Evolutionary conservation across 2,113 vertebrate species (phyloP).

Genomic region (Microcebus tavaratra): DNA sequence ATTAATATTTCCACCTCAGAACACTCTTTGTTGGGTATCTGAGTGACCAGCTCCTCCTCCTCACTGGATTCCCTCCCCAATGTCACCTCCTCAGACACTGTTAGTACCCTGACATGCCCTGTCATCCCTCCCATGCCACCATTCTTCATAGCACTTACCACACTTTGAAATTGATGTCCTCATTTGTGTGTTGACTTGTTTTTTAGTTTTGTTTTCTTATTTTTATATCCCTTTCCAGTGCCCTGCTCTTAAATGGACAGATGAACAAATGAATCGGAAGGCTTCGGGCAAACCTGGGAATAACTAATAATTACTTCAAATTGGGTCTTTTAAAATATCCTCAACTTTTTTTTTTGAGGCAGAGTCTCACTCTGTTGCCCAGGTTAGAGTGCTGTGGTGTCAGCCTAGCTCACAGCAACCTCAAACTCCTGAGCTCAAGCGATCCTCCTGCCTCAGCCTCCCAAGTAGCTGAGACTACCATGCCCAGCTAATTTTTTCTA

Average conservation of each 20-base stretch:
- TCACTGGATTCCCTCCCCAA: neutral
- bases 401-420: too few species aligned
- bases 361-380: too few species aligned
- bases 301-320: constrained; percentile 47
- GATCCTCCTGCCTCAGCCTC: too few species aligned
- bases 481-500: too few species aligned
- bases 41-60: neutral
- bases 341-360: neutral
- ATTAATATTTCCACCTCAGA: neutral
- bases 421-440: too few species aligned
- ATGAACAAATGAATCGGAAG: neutral
- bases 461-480: too few species aligned
- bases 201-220: too few species aligned
- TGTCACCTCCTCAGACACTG: neutral
- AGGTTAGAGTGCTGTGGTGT: too few species aligned
- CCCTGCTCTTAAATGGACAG: neutral
- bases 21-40: neutral
- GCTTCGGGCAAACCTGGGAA: neutral
- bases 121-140: accelerated
- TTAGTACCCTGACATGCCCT: neutral
- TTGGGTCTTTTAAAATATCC: constrained; percentile 20
- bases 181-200: neutral
- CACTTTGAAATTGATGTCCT: neutral
- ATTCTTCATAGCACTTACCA: neutral
- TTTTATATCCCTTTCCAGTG: neutral